Conservation (phyloP, 2,113 vertebrate species). For the Noctilio leporinus region DNA sequence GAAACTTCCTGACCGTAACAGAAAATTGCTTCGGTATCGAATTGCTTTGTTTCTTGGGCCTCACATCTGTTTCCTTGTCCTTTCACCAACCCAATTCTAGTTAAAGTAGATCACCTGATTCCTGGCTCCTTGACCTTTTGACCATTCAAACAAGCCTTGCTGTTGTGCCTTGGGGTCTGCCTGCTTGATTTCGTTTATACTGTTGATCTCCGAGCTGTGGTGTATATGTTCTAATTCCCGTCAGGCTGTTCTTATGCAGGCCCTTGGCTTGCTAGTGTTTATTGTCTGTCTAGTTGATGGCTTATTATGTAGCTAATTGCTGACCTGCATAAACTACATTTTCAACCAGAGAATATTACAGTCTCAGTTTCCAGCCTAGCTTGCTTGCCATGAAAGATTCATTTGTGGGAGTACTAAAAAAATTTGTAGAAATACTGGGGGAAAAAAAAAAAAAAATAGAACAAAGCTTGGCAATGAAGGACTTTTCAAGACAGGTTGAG, state of each 20-base stretch:
- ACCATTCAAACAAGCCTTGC: neutral
- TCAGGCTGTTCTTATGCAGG: neutral
- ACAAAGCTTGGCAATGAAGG: neutral
- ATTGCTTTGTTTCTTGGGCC: constrained; percentile 55
- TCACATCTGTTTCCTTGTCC: constrained; percentile 69
- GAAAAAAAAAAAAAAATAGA: too few relatives aligned
- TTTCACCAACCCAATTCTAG: neutral
- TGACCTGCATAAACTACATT: neutral
- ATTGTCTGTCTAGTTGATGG: neutral
- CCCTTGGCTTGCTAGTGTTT: neutral
- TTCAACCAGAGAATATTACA: neutral
- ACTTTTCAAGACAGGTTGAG: neutral
- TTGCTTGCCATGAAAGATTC: neutral
- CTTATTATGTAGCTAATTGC: neutral
- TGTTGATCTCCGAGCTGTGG: neutral
- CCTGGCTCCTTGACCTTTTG: constrained; percentile 39
- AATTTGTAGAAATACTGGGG: neutral
- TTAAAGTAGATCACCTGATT: constrained; percentile 39
- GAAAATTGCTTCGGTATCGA: neutral
- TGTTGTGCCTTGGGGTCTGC: neutral
- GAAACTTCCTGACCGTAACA: constrained; percentile 52
- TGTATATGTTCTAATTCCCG: neutral
- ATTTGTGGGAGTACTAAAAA: neutral
- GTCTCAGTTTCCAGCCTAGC: neutral
- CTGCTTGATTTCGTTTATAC: neutral